These are phyloP conservation scores for Sturmia bella DNA, from an alignment of 2,888 invertebrate species.

Conservation along the genomic window DNA sequence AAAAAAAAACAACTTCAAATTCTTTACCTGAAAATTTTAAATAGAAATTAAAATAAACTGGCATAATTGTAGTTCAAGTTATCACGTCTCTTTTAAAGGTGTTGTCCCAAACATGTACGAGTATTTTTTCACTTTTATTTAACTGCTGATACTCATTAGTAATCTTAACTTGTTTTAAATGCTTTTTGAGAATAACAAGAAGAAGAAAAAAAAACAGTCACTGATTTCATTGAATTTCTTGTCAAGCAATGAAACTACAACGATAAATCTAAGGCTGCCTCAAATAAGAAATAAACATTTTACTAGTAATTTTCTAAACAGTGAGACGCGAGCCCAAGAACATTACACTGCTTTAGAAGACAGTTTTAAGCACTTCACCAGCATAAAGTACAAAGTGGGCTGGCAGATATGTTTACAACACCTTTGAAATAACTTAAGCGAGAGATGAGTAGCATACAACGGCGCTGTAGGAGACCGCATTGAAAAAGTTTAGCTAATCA, in stretches of 20 bases:
- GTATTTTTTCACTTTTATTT: constrained; percentile 64
- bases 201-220: constrained; percentile 31
- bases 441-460: constrained; percentile 51
- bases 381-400: constrained; percentile 48
- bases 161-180: constrained; percentile 58
- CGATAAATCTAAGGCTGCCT: constrained; percentile 64
- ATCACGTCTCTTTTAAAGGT: neutral
- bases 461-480: constrained; percentile 41
- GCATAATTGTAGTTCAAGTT: constrained; percentile 26
- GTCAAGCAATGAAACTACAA: constrained; percentile 57
- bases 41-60: constrained; percentile 15
- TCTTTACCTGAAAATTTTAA: no score
- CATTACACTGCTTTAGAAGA: neutral
- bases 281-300: constrained; percentile 51
- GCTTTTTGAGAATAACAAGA: no score
- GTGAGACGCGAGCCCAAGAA: neutral
- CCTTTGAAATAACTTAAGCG: constrained; percentile 22
- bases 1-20: no score
- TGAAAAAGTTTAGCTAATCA: constrained; percentile 40
- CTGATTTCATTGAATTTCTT: constrained; percentile 55
- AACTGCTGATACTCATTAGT: constrained; percentile 50
- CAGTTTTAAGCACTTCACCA: neutral
- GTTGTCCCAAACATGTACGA: neutral
- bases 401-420: constrained; percentile 38
- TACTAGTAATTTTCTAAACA: neutral